A percentile compares a stretch with the other conserved stretches of the same genome.
These are phyloP conservation scores for Brachionus rubens DNA, from an alignment of 1,140 invertebrate genomes.

Conservation along the genomic window DNA sequence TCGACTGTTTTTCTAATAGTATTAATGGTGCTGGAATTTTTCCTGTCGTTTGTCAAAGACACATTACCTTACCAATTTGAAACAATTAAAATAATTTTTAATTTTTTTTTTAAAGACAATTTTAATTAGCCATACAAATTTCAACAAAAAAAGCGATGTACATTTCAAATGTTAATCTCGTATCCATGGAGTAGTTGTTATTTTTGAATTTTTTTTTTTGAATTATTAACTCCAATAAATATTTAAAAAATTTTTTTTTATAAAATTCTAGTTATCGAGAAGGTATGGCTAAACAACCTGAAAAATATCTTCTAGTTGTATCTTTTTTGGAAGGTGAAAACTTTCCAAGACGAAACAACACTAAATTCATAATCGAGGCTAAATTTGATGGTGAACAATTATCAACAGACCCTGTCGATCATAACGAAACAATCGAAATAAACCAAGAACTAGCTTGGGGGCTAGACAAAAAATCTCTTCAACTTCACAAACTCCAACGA, in stretches of 20 bases:
- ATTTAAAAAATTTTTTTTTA: no score
- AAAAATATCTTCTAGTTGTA: slow-evolving; percentile 35
- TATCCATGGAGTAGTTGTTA: slow-evolving; percentile 34
- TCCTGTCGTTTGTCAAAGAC: no score
- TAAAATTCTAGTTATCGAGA: background rate
- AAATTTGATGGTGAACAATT: slow-evolving; percentile 63
- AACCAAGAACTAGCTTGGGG: slow-evolving; percentile 64
- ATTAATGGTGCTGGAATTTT: no score
- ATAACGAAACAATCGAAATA: slow-evolving; percentile 58
- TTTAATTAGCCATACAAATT: background rate
- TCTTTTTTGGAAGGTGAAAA: slow-evolving; percentile 37
- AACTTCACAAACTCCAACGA: slow-evolving; percentile 59
- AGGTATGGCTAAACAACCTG: background rate
- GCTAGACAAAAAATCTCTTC: slow-evolving; percentile 61
- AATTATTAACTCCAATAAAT: background rate
- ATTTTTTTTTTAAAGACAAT: no score
- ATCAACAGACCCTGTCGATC: slow-evolving; percentile 60
- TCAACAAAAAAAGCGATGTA: background rate
- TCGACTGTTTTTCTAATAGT: no score
- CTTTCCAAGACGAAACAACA: background rate
- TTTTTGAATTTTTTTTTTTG: slow-evolving; percentile 10
- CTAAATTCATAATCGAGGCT: slow-evolving; percentile 58
- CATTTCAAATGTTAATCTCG: slow-evolving; percentile 25
- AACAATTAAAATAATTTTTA: no score
- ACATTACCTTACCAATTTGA: no score